Percentiles rank a stretch among this genome's conserved stretches.
phyloP scores from a whole-genome alignment of 2,113 vertebrate species.

The Maccullochella peelii region DNA sequence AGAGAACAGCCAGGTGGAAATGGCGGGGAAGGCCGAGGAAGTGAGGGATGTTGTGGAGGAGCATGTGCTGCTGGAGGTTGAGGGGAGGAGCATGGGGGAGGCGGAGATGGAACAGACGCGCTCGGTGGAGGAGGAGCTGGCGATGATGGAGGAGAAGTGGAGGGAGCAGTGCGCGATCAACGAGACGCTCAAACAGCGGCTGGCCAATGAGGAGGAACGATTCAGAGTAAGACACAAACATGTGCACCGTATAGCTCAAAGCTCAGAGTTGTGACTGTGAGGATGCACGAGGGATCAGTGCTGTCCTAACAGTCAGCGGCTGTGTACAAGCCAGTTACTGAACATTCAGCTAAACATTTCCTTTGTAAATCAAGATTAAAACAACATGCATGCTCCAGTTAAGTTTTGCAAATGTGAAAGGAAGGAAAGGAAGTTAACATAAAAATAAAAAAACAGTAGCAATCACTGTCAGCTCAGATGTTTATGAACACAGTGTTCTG shows the following conservation, averaged over 20 bases:
- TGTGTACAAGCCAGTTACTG: too few relatives aligned
- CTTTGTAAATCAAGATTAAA: not conserved
- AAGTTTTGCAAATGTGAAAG: not conserved
- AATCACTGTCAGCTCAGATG: not conserved
- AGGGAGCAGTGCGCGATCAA: slow-evolving; percentile 94
- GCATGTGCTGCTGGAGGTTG: slow-evolving; percentile 19
- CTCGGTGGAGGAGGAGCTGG: slow-evolving; percentile 93
- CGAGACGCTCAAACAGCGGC: slow-evolving; percentile 88
- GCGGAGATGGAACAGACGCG: slow-evolving; percentile 74
- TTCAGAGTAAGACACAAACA: slow-evolving; percentile 86
- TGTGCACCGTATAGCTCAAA: too few relatives aligned
- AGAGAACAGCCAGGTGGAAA: slow-evolving; percentile 14
- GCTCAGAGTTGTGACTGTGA: too few relatives aligned
- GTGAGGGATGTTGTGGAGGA: not conserved
- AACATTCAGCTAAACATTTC: not conserved
- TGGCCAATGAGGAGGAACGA: slow-evolving; percentile 89
- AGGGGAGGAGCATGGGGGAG: slow-evolving; percentile 42
- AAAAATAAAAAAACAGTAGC: not conserved
- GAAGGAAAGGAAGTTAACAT: too few relatives aligned
- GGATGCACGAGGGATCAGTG: not conserved
- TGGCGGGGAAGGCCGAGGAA: not conserved
- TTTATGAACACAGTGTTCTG: not conserved
- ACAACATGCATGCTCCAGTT: not conserved
- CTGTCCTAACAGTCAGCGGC: not conserved
- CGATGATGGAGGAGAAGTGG: slow-evolving; percentile 95